Evolutionary conservation across 2,888 invertebrate genomes (phyloP).

Genomic region (Acleris literana): DNA sequence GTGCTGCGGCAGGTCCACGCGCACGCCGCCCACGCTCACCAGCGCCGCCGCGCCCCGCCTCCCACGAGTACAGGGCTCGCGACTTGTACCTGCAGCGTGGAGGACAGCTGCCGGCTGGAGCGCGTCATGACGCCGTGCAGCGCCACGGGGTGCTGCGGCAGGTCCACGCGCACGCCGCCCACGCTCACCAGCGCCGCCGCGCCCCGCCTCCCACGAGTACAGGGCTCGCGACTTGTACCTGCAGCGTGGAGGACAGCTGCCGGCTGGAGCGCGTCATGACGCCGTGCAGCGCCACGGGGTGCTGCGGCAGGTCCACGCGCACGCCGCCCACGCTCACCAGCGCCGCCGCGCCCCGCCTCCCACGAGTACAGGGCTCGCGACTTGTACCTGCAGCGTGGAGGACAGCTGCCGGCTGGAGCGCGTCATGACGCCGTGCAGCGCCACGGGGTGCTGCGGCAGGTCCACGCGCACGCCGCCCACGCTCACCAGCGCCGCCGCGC

Average conservation of each 20-base stretch:
- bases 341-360: constrained; percentile 85
- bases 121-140: constrained; percentile 99
- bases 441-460: constrained; percentile 99
- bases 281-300: constrained; percentile 98
- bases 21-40: constrained; percentile 93
- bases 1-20: constrained; percentile 98
- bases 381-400: constrained; percentile 91
- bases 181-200: constrained; percentile 91
- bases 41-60: constrained; percentile 88
- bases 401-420: constrained; percentile 96
- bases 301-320: constrained; percentile 98
- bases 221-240: constrained; percentile 73
- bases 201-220: constrained; percentile 72
- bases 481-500: constrained; percentile 90
- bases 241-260: constrained; percentile 95
- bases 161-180: constrained; percentile 95
- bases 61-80: too few relatives aligned
- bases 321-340: constrained; percentile 95
- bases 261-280: constrained; percentile 98
- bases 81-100: constrained; percentile 90
- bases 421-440: constrained; percentile 98
- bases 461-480: constrained; percentile 96
- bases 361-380: too few relatives aligned
- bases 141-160: constrained; percentile 99
- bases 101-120: constrained; percentile 95